A percentile compares a stretch with the other conserved stretches of the same genome.
phyloP scores from a whole-genome alignment of 2,888 invertebrate species.

The Xylocampa areola region DNA sequence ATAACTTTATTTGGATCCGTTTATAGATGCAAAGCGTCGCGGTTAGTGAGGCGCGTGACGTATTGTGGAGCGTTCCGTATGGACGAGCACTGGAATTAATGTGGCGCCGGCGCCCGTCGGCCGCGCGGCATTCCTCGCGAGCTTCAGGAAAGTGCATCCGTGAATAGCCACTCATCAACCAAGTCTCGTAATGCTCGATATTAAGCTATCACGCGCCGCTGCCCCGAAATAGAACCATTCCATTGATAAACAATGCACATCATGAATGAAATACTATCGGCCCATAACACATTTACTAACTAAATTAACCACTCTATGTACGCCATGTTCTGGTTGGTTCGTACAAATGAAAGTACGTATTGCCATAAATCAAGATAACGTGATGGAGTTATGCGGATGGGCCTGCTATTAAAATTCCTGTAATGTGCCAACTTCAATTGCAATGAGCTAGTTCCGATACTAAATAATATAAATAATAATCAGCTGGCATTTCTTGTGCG shows the following conservation, averaged over 20 bases:
- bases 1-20: constrained; percentile 27
- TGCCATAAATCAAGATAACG: constrained; percentile 84
- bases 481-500: constrained; percentile 70
- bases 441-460: constrained; percentile 73
- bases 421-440: constrained; percentile 81
- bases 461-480: constrained; percentile 70
- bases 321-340: constrained; percentile 70
- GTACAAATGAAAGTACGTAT: constrained; percentile 72
- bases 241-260: constrained; percentile 84
- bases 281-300: constrained; percentile 72
- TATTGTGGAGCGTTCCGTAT: constrained; percentile 39
- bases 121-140: constrained; percentile 67
- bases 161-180: constrained; percentile 75
- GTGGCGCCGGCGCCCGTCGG: constrained; percentile 65
- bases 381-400: constrained; percentile 82
- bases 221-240: constrained; percentile 78
- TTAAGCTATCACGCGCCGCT: constrained; percentile 78
- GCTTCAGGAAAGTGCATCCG: constrained; percentile 76
- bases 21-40: constrained; percentile 27
- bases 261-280: constrained; percentile 79
- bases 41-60: constrained; percentile 29
- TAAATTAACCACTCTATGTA: constrained; percentile 75
- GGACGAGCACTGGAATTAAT: constrained; percentile 51
- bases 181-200: constrained; percentile 69
- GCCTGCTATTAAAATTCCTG: constrained; percentile 82